These are phyloP conservation scores for Pseudococcus longispinus DNA, from an alignment of 2,888 invertebrate species.

Conservation along the genomic window DNA sequence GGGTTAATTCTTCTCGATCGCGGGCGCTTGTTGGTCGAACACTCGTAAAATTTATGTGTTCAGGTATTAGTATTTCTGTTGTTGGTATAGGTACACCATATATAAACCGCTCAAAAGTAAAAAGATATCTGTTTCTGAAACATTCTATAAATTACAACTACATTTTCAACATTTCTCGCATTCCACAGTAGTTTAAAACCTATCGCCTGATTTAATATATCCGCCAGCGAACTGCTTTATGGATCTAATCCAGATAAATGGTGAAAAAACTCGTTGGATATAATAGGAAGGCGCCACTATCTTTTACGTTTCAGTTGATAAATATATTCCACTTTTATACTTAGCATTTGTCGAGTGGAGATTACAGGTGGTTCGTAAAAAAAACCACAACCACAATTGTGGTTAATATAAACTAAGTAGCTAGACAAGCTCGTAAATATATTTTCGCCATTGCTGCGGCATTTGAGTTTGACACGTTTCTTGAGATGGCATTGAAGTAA, in stretches of 20 bases:
- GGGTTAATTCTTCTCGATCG: background rate
- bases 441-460: conserved; percentile 15
- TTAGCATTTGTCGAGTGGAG: background rate
- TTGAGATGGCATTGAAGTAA: background rate
- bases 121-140: conserved; percentile 31
- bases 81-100: background rate
- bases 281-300: conserved; percentile 44
- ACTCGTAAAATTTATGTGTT: conserved; percentile 43
- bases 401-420: conserved; percentile 24
- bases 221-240: conserved; percentile 34
- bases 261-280: conserved; percentile 31
- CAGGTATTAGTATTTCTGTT: conserved; percentile 1
- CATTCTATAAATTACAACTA: conserved; percentile 44
- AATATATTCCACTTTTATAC: conserved; percentile 25
- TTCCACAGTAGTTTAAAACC: conserved; percentile 36
- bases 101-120: background rate
- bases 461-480: background rate
- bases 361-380: conserved; percentile 14
- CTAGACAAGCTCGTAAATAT: conserved; percentile 25
- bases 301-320: conserved; percentile 33
- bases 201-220: conserved; percentile 36
- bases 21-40: conserved; percentile 19
- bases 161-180: conserved; percentile 43
- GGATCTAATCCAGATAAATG: conserved; percentile 46
- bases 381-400: background rate